phyloP scores from a whole-genome alignment of 2,797 vertebrate species.

The Steatocranus sp. region DNA sequence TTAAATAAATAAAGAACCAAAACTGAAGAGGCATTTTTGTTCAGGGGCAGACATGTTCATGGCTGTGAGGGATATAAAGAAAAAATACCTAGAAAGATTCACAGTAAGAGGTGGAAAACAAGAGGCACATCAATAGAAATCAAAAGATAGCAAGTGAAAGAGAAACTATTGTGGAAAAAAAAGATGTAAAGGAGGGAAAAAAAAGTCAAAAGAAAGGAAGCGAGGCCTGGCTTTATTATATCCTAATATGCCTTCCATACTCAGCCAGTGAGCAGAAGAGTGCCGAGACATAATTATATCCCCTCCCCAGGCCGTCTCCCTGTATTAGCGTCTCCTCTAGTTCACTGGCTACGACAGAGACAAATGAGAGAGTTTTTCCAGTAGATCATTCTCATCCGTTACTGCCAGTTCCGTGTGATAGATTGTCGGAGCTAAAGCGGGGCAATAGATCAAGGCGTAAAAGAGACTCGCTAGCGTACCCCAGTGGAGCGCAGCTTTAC shows the following conservation, averaged over 20 bases:
- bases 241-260: constrained; percentile 77
- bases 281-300: constrained; percentile 83
- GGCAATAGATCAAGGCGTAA: constrained; percentile 82
- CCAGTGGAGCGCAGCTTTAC: constrained; percentile 72
- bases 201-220: constrained; percentile 27
- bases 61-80: neutral
- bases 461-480: constrained; percentile 76
- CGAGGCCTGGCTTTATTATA: constrained; percentile 70
- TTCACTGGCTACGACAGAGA: constrained; percentile 84
- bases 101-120: constrained; percentile 23
- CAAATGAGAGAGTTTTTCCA: constrained; percentile 86
- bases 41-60: neutral
- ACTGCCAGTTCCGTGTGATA: constrained; percentile 83
- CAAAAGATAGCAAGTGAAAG: constrained; percentile 15
- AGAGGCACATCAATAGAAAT: constrained; percentile 18
- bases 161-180: constrained; percentile 4
- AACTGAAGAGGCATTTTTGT: neutral
- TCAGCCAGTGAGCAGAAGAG: constrained; percentile 74
- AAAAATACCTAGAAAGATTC: neutral
- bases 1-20: neutral
- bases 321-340: constrained; percentile 83
- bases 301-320: constrained; percentile 80
- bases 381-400: constrained; percentile 84
- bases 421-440: constrained; percentile 75
- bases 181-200: constrained; percentile 18